A percentile compares a stretch with the other conserved stretches of the same genome.
Evolutionary conservation across 2,797 vertebrate genomes (phyloP).

Genomic region (Picus viridis): DNA sequence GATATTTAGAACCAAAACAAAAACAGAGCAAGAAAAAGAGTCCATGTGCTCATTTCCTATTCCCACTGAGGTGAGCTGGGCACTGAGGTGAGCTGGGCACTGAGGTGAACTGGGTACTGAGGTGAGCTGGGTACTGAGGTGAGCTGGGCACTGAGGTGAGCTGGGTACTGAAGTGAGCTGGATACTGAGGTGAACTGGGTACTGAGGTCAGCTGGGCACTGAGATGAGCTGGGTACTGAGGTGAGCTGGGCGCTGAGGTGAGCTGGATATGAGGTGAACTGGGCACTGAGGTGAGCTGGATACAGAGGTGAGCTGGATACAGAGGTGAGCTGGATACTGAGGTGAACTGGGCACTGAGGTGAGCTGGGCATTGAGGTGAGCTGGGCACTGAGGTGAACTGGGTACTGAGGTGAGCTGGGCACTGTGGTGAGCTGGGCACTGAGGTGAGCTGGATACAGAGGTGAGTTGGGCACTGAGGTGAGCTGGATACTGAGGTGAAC

Average conservation of each 20-base stretch:
- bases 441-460: not conserved
- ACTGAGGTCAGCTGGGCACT: not conserved
- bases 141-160: not conserved
- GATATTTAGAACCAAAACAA: constrained; percentile 30
- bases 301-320: not conserved
- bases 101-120: not conserved
- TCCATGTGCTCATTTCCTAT: constrained; percentile 22
- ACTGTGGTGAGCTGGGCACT: not conserved
- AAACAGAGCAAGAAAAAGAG: not conserved
- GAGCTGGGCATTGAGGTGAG: not conserved
- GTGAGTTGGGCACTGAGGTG: not conserved
- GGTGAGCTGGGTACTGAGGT: not conserved
- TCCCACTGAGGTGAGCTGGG: not conserved
- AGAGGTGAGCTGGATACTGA: not conserved
- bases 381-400: not conserved
- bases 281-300: not conserved
- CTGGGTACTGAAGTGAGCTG: not conserved
- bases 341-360: not conserved
- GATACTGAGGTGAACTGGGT: not conserved
- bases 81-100: not conserved
- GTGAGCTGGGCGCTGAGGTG: not conserved
- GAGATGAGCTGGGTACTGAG: not conserved
- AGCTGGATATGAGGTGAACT: not conserved
- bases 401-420: not conserved
- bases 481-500: not conserved